Conservation (phyloP, 53 echinoderm and acorn worm species). For the Luidia sarsii region DNA sequence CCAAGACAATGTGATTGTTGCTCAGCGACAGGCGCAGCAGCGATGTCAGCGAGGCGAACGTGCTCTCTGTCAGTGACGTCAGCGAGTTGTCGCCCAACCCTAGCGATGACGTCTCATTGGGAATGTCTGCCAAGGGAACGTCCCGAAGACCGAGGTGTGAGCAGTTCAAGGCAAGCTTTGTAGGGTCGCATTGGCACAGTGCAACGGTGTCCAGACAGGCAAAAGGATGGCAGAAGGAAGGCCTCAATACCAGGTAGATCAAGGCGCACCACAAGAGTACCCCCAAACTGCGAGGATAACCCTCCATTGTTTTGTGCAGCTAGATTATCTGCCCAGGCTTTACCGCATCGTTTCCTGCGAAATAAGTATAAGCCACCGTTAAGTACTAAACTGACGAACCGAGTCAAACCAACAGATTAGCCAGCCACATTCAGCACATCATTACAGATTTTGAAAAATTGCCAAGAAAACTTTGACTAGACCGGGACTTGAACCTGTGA, state of each 20-base stretch:
- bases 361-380: not conserved
- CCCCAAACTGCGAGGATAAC: too few species aligned
- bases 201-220: slow-evolving; percentile 19
- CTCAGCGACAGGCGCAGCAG: slow-evolving; percentile 25
- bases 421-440: too few species aligned
- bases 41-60: not conserved
- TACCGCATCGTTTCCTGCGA: not conserved
- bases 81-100: slow-evolving; percentile 37
- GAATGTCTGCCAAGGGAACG: slow-evolving; percentile 13
- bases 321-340: not conserved
- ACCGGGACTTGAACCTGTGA: too few species aligned
- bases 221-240: not conserved
- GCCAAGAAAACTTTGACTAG: too few species aligned
- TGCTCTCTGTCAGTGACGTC: not conserved
- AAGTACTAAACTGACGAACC: too few species aligned
- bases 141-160: slow-evolving; percentile 13
- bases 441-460: too few species aligned
- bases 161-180: slow-evolving; percentile 36
- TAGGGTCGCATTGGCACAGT: slow-evolving; percentile 25
- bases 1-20: slow-evolving; percentile 11
- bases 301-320: not conserved
- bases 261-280: too few species aligned
- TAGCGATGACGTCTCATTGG: slow-evolving; percentile 36
- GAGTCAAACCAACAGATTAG: too few species aligned
- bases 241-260: not conserved